Evolutionary conservation across 2,113 vertebrate genomes (phyloP), one percentile per base, ranked within the genome.

Genomic region (Cephalopholis sonnerati): DNA sequence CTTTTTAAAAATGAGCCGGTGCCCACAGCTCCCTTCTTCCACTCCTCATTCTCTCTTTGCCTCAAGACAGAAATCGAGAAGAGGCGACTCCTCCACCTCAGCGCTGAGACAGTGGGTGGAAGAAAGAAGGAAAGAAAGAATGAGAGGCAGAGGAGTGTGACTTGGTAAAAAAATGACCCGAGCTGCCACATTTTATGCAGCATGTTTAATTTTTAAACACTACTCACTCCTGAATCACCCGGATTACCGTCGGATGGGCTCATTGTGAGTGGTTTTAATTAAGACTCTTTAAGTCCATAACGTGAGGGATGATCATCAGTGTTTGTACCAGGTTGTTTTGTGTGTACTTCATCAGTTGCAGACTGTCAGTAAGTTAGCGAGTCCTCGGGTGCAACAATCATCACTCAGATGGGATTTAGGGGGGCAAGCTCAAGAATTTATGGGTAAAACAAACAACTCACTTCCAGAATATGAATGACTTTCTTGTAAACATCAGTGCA

Each of bases 381-480:
- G 58, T 36, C 48, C 53, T 84, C 64, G 36, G 70, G 66, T 64
- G 61, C 12, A 81, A 36, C n/a, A 70, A 57, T 63, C 61, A 50
- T 66, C 46, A 71, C 53, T 79, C n/a, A 57, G 20, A 62, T 18
- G 32, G 25, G 9, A 2, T 75, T 74, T 20, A 4, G 11, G 71
- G 71, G 59, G 24, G 27, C 61, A 57, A 32, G 67, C 25, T 7
- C 16, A 29, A 64, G 2, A 44, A 80, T 72, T 80, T 77, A 74
- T 74, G 72, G 20, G 53, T 51, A 55, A 84, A 79, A 64, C 62
- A 70, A 79, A 79, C 27, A 67, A 29, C 25, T 39, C 20, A 18
- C 62, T 75, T 5, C 18, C 69, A 41, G 88, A 50, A 81, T 70
- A 59, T 57, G 50, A 78, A 82, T 59, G 58, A 61, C 51, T 74